Evolutionary conservation across 1,140 invertebrate species (phyloP).

Genomic region (Drosophila willistoni): DNA sequence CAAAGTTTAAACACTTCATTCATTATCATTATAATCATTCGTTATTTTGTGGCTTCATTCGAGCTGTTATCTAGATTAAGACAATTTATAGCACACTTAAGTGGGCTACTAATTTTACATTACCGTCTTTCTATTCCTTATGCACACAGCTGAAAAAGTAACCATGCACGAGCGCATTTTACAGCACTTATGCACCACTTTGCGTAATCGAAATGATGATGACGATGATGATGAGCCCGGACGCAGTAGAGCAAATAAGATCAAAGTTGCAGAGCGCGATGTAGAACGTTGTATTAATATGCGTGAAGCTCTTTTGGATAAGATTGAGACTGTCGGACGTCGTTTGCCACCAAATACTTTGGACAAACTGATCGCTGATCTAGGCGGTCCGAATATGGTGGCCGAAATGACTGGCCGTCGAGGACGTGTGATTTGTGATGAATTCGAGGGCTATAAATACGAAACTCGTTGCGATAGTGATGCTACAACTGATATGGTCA

Average conservation of each 20-base stretch:
- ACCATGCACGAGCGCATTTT: slow-evolving; percentile 64
- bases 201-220: slow-evolving; percentile 21
- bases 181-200: slow-evolving; percentile 47
- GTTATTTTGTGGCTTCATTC: too few relatives aligned
- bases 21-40: too few relatives aligned
- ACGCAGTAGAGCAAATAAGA: background rate
- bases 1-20: too few relatives aligned
- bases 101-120: background rate
- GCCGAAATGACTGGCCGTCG: slow-evolving; percentile 99
- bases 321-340: slow-evolving; percentile 94
- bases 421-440: slow-evolving; percentile 95
- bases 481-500: slow-evolving; percentile 96
- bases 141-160: slow-evolving; percentile 40
- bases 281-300: slow-evolving; percentile 87
- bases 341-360: slow-evolving; percentile 97
- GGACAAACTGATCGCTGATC: slow-evolving; percentile 98
- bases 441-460: slow-evolving; percentile 93
- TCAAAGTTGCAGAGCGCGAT: slow-evolving; percentile 51
- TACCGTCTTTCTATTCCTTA: background rate
- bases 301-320: slow-evolving; percentile 93
- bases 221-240: background rate
- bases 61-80: too few relatives aligned
- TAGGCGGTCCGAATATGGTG: slow-evolving; percentile 96
- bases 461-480: slow-evolving; percentile 96
- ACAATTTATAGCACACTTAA: too few relatives aligned